Percentiles rank a stretch among this genome's conserved stretches.
Conservation (phyloP, 2,888 invertebrate genomes). For the Diogma glabrata region DNA sequence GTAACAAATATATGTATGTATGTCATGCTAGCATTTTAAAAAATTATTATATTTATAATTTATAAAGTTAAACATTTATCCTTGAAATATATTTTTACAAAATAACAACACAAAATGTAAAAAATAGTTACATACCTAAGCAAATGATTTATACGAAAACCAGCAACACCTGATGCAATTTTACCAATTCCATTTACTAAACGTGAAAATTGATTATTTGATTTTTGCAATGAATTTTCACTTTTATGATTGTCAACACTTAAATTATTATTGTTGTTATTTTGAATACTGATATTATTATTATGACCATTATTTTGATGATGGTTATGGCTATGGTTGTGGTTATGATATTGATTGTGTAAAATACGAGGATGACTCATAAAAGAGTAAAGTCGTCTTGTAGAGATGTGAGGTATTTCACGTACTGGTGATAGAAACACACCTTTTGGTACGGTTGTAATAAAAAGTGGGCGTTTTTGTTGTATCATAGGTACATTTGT, state of each 20-base stretch:
- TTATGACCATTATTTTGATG: neutral
- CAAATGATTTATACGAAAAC: neutral
- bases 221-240: no score
- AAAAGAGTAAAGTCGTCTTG: slow-evolving; percentile 49
- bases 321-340: neutral
- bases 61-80: slow-evolving; percentile 1
- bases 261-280: neutral
- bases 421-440: slow-evolving; percentile 68
- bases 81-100: neutral
- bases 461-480: slow-evolving; percentile 49
- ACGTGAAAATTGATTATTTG: neutral
- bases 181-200: neutral
- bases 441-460: slow-evolving; percentile 70
- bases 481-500: neutral
- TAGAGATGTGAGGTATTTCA: slow-evolving; percentile 35
- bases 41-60: neutral
- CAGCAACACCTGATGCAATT: slow-evolving; percentile 7
- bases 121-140: neutral
- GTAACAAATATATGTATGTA: no score
- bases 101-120: neutral
- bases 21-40: neutral
- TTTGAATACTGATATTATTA: neutral
- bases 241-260: neutral
- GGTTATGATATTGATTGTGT: slow-evolving; percentile 13
- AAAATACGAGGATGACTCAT: slow-evolving; percentile 46